phyloP scores from a whole-genome alignment of 2,113 vertebrate species.

The Motacilla tschutschensis region DNA sequence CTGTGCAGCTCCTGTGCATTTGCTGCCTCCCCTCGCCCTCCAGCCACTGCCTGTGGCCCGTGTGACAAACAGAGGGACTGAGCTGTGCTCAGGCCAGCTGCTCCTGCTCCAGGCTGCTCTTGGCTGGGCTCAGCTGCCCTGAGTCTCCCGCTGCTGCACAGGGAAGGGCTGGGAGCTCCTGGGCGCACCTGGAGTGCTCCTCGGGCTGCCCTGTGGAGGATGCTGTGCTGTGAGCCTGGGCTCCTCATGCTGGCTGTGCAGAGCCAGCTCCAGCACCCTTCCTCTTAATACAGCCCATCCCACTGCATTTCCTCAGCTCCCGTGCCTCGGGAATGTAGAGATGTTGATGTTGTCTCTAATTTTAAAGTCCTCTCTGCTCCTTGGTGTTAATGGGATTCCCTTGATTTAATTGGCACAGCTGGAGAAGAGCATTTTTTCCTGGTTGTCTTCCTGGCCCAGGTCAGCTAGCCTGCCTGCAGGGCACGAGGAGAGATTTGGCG shows the following conservation, averaged over 20 bases:
- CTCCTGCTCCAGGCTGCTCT: neutral
- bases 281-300: neutral
- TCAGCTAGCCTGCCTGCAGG: neutral
- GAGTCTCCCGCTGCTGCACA: neutral
- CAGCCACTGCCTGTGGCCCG: neutral
- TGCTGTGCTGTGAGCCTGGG: neutral
- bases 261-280: neutral
- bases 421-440: neutral
- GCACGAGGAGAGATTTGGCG: neutral
- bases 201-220: accelerated
- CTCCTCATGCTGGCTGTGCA: neutral
- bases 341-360: neutral
- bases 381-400: neutral
- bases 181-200: neutral
- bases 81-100: neutral
- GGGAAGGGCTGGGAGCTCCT: neutral
- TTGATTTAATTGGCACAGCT: neutral
- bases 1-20: neutral
- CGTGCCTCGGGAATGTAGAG: neutral
- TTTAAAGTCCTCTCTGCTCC: neutral
- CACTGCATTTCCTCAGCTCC: neutral
- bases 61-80: neutral
- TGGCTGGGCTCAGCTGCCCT: neutral
- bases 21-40: neutral
- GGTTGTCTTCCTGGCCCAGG: neutral